These are phyloP conservation scores for Leucoraja erinaceus DNA, from an alignment of 2,113 vertebrate species.

Conservation along the genomic window DNA sequence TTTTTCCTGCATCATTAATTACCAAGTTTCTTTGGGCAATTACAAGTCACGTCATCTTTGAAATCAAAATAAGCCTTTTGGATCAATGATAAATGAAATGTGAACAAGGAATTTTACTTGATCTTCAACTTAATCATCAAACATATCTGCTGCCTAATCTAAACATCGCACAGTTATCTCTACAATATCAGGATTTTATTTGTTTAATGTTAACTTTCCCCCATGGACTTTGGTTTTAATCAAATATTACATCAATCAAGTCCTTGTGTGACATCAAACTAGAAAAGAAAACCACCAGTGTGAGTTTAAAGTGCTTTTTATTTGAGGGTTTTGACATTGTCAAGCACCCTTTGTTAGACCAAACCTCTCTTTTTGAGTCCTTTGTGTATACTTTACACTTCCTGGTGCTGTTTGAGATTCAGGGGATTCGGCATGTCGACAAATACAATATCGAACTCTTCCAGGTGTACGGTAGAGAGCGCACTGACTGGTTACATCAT, in stretches of 20 bases:
- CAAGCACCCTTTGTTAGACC: neutral
- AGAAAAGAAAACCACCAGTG: neutral
- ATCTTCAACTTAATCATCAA: neutral
- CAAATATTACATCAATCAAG: neutral
- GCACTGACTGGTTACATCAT: no score
- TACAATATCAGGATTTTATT: neutral
- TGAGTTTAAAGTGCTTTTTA: neutral
- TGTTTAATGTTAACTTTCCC: neutral
- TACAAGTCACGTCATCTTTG: neutral
- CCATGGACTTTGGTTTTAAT: neutral
- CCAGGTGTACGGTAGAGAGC: no score
- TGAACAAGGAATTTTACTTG: neutral
- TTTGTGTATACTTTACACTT: neutral
- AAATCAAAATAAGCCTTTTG: neutral
- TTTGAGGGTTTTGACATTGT: neutral
- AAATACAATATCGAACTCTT: no score
- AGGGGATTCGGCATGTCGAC: neutral
- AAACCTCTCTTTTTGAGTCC: neutral
- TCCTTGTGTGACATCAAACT: neutral
- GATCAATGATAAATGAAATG: neutral
- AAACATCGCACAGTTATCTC: neutral
- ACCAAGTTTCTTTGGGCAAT: neutral
- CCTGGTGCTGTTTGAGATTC: neutral
- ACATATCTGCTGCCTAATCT: neutral
- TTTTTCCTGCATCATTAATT: neutral